Conservation (phyloP, 2,797 vertebrate species). For the Passerculus sandwichensis region DNA sequence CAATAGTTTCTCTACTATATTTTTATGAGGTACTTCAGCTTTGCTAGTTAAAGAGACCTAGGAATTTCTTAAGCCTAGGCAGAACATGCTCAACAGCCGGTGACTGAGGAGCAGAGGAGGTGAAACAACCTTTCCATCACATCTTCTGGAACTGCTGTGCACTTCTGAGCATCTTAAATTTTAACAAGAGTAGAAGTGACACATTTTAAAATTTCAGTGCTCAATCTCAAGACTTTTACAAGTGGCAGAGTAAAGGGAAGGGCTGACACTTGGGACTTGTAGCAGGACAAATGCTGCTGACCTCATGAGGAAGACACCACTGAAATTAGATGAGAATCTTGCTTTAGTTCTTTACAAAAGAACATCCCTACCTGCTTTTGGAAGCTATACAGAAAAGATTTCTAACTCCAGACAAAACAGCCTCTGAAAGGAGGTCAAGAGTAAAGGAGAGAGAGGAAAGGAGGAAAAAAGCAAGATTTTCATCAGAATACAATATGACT, state of each 20-base stretch:
- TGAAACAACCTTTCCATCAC: neutral
- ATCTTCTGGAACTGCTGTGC: neutral
- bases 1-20: neutral
- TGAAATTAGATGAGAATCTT: neutral
- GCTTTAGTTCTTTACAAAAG: neutral
- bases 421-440: conserved; percentile 31
- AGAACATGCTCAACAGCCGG: rapidly evolving
- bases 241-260: neutral
- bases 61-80: neutral
- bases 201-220: neutral
- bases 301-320: neutral
- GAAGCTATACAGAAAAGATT: neutral
- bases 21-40: neutral
- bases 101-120: rapidly evolving
- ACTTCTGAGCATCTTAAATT: neutral
- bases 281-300: neutral
- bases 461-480: conserved; percentile 29
- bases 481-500: neutral
- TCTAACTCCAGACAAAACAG: conserved; percentile 23
- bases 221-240: neutral
- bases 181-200: neutral
- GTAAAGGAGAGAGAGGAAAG: neutral
- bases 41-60: neutral
- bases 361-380: neutral
- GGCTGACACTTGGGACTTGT: neutral